A percentile compares a stretch with the other conserved stretches of the same genome.
Conservation (phyloP, 2,113 vertebrate species). For the Nematolebias whitei region DNA sequence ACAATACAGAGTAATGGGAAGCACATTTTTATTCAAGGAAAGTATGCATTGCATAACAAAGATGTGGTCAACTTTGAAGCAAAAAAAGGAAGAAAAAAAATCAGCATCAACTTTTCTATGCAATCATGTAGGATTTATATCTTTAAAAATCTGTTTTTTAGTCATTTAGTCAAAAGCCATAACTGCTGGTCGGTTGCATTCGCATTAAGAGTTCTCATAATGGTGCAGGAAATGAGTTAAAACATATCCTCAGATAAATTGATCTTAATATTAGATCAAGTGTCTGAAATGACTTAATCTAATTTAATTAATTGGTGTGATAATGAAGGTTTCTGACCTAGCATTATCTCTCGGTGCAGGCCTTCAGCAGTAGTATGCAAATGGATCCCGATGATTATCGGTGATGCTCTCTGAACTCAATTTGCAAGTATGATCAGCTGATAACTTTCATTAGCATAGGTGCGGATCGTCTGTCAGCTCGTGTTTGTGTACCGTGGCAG, state of each 20-base stretch:
- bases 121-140: too few relatives aligned
- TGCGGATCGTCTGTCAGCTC: conserved; percentile 22
- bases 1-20: too few relatives aligned
- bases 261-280: conserved; percentile 50
- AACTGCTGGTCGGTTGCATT: not conserved
- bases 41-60: too few relatives aligned
- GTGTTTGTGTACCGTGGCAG: conserved; percentile 8
- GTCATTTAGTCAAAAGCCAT: conserved; percentile 26
- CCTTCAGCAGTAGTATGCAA: conserved; percentile 66
- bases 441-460: conserved; percentile 77
- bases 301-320: conserved; percentile 67
- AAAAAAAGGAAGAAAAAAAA: too few relatives aligned
- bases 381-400: conserved; percentile 71
- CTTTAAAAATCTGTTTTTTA: conserved; percentile 10
- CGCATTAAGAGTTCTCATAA: not conserved
- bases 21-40: too few relatives aligned
- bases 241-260: conserved; percentile 29
- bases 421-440: conserved; percentile 76
- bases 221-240: not conserved
- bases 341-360: conserved; percentile 65
- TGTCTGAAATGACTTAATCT: conserved; percentile 53
- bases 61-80: too few relatives aligned
- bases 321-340: conserved; percentile 68
- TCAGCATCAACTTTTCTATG: too few relatives aligned
- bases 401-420: conserved; percentile 76